Percentiles rank a stretch among this genome's conserved stretches.
Evolutionary conservation across 1,140 invertebrate genomes (phyloP).

Genomic region (Gonatopus flavifemur): DNA sequence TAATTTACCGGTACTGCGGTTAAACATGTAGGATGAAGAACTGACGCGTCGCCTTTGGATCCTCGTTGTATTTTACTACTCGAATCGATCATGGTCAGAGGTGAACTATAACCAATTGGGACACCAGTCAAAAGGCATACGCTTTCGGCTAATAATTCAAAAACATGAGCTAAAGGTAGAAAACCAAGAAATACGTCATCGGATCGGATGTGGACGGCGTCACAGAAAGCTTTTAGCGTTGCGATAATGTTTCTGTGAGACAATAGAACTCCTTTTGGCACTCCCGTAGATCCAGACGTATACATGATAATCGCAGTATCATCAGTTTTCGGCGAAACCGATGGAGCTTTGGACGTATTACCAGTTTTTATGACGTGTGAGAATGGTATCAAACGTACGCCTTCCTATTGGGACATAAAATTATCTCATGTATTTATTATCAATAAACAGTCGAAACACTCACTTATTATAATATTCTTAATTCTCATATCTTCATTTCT

Average conservation of each 20-base stretch:
- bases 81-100: constrained; percentile 92
- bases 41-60: constrained; percentile 85
- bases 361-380: constrained; percentile 40
- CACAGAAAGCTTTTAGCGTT: constrained; percentile 85
- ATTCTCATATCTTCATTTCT: too few relatives aligned
- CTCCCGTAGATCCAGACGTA: constrained; percentile 91
- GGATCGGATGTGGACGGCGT: constrained; percentile 70
- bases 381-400: constrained; percentile 41
- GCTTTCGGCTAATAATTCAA: constrained; percentile 85
- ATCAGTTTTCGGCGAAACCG: constrained; percentile 63
- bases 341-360: constrained; percentile 39
- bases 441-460: too few relatives aligned
- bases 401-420: too few relatives aligned
- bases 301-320: constrained; percentile 96
- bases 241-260: constrained; percentile 90
- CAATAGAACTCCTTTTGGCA: constrained; percentile 84
- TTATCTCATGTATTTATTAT: too few relatives aligned
- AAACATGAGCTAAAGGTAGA: constrained; percentile 95
- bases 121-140: constrained; percentile 79
- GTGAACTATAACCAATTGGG: constrained; percentile 95
- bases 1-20: constrained; percentile 87
- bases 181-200: constrained; percentile 92
- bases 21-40: constrained; percentile 90
- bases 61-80: constrained; percentile 95
- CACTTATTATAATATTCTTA: too few relatives aligned